Base-by-base conservation (phyloP, 2,113 vertebrate species). In the Leucoraja erinaceus region DNA sequence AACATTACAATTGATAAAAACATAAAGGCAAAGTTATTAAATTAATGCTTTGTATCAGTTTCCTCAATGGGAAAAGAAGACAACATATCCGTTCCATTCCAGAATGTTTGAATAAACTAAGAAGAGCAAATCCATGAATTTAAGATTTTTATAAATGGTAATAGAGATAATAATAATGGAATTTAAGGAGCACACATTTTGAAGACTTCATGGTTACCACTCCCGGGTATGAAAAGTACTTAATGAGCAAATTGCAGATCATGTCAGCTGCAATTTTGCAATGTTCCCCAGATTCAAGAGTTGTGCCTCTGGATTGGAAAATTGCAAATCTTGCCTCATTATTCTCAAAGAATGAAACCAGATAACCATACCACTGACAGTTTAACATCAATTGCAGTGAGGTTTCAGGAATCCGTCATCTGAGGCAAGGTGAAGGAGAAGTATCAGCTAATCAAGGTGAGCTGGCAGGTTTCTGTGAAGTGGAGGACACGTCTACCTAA, bases 261-360 rank as follows among this genome's bases (percentile, higher is more conserved):
- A 16, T 86, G 11, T 86, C 25, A 63, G 56, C 33, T n/a, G 61
- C 31, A 14, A 86, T 63, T 86, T 84, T n/a, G 63, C 11, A 86
- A 31, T 63, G 83, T 14, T 86, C 83, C 63, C 83, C 61, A 1
- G 28, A 86, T 86, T 61, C 11, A 61, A 59, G 56, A 16, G 61
- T 59, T 86, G 28, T 86, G 83, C 83, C 56, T n/a, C n/a, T 86
- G 56, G 83, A 86, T 86, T 86, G 8, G 56, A 86, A 59, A 84
- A 84, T 28, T 84, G 81, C 54, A 84, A 84, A 86, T 28, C 25
- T 59, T 59, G 33, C 0, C n/a, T 59, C 56, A 63, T 86, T 86
- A 86, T 18, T 5, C 28, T 6, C n/a, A 59, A 84, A 59, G 22
- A 83, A 22, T 12, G 25, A 28, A 28, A 86, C 10, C 56, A 81